phyloP scores from a whole-genome alignment of 2,888 invertebrate species.

The Polyommatus iphigenia region DNA sequence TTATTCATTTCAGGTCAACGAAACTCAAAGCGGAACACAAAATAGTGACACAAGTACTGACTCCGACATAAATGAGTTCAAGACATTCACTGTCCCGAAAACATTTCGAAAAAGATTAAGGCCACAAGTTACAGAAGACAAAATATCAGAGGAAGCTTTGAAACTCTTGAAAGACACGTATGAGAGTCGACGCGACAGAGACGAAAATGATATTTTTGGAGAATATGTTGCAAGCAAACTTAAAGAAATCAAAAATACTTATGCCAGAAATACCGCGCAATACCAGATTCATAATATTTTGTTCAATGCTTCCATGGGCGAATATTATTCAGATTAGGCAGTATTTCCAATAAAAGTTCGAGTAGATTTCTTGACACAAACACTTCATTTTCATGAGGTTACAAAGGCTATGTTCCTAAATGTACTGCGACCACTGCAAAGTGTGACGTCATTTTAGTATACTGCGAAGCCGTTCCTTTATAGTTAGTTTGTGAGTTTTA shows the following conservation, averaged over 20 bases:
- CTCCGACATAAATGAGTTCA: conserved; percentile 36
- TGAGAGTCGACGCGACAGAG: conserved; percentile 37
- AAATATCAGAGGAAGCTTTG: conserved; percentile 44
- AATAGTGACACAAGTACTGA: conserved; percentile 37
- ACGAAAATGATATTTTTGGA: conserved; percentile 37
- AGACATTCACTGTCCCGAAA: conserved; percentile 40
- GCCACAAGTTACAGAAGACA: conserved; percentile 40
- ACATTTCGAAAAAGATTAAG: conserved; percentile 41
- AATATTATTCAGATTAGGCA: conserved; percentile 39
- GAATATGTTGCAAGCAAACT: conserved; percentile 43
- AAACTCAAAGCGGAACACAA: conserved; percentile 35
- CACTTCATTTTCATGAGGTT: no score
- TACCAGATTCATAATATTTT: conserved; percentile 42
- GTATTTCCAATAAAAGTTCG: conserved; percentile 42
- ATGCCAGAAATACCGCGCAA: conserved; percentile 40
- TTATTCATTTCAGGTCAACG: no score
- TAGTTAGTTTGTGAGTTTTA: conserved; percentile 27
- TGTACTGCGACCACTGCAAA: no score
- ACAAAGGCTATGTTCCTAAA: no score
- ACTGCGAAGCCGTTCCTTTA: no score
- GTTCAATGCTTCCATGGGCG: conserved; percentile 38
- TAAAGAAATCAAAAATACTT: conserved; percentile 41
- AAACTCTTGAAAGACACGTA: conserved; percentile 37
- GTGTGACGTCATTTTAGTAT: no score
- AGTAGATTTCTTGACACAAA: no score